These are phyloP conservation scores for Electrona antarctica DNA, from an alignment of 2,113 vertebrate genomes.

Conservation along the genomic window DNA sequence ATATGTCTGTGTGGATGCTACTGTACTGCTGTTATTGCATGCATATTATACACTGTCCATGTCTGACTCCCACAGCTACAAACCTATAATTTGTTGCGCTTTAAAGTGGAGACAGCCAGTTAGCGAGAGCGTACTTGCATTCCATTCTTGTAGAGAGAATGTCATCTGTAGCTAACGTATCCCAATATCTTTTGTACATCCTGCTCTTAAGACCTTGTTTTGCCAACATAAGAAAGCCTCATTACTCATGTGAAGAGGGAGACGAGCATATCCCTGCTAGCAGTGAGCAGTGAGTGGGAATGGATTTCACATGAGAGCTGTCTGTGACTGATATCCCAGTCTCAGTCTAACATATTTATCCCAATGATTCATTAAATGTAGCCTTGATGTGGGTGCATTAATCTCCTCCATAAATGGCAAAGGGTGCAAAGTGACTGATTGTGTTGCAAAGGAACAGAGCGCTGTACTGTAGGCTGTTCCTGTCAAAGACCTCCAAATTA, in stretches of 20 bases:
- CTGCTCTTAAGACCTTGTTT: slow-evolving; percentile 28
- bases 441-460: slow-evolving; percentile 7
- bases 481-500: too few relatives aligned
- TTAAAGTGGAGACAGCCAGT: slow-evolving; percentile 53
- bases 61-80: slow-evolving; percentile 37
- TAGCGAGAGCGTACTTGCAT: slow-evolving; percentile 53
- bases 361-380: slow-evolving; percentile 58
- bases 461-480: slow-evolving; percentile 2
- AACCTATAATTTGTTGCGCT: slow-evolving; percentile 57
- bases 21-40: slow-evolving; percentile 49
- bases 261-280: slow-evolving; percentile 15
- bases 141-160: slow-evolving; percentile 30
- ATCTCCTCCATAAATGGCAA: slow-evolving; percentile 19
- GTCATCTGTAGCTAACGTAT: slow-evolving; percentile 33
- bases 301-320: slow-evolving; percentile 51
- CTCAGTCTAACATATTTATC: slow-evolving; percentile 44
- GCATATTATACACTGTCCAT: slow-evolving; percentile 49
- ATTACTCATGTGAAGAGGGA: slow-evolving; percentile 40
- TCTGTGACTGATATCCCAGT: slow-evolving; percentile 48
- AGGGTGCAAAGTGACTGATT: slow-evolving; percentile 13
- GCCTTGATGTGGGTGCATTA: slow-evolving; percentile 27
- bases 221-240: slow-evolving; percentile 25
- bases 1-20: slow-evolving; percentile 36
- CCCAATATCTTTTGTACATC: slow-evolving; percentile 38
- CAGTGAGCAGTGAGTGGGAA: slow-evolving; percentile 18